A percentile compares a stretch with the other conserved stretches of the same genome.
Evolutionary conservation across 2,113 vertebrate genomes (phyloP).

Genomic region (Sciurus niger): DNA sequence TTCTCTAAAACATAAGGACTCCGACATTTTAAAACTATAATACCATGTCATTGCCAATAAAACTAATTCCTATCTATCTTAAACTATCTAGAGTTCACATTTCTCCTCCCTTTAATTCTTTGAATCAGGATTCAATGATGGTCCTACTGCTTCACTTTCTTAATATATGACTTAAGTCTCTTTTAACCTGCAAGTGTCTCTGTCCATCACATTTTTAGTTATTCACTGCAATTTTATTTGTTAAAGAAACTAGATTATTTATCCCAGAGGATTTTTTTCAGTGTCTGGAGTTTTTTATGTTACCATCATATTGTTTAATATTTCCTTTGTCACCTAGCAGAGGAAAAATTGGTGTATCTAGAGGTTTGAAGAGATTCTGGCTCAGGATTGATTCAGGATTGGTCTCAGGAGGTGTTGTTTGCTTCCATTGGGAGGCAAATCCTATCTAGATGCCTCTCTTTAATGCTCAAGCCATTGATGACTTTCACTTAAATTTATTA

Average conservation of each 20-base stretch:
- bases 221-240: neutral
- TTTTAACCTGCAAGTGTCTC: neutral
- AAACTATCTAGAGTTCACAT: neutral
- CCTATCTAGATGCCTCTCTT: neutral
- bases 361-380: neutral
- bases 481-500: neutral
- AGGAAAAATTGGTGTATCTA: neutral
- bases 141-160: neutral
- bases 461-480: neutral
- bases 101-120: neutral
- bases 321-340: neutral
- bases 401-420: neutral
- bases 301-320: neutral
- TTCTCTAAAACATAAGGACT: conserved; percentile 1
- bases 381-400: neutral
- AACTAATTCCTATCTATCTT: conserved; percentile 36
- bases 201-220: neutral
- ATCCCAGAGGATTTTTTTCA: neutral
- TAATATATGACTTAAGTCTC: neutral
- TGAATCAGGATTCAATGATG: neutral
- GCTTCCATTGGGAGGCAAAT: too few relatives aligned
- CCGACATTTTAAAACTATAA: neutral
- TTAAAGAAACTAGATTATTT: neutral
- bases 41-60: neutral
- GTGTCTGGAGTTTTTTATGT: neutral